These are phyloP conservation scores for Plectropomus leopardus DNA, from an alignment of 2,113 vertebrate species.

Conservation along the genomic window DNA sequence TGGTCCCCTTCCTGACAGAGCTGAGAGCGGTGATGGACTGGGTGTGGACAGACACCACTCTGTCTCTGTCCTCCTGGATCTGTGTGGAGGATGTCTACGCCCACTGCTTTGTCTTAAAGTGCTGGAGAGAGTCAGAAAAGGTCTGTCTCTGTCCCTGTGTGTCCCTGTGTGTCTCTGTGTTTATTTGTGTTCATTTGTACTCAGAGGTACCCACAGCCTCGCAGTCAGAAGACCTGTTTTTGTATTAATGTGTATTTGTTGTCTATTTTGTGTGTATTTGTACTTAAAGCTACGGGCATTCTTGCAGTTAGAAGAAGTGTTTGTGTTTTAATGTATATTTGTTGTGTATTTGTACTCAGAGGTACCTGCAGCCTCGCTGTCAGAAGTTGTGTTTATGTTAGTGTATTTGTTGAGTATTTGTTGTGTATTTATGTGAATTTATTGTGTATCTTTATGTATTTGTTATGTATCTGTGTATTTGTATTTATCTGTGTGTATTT, in stretches of 20 bases:
- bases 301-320: no score
- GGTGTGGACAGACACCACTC: slow-evolving; percentile 69
- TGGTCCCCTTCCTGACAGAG: slow-evolving; percentile 69
- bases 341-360: no score
- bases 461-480: neutral
- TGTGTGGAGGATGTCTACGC: slow-evolving; percentile 69
- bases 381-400: neutral
- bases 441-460: neutral
- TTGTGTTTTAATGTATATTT: no score
- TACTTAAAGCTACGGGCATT: no score
- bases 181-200: no score
- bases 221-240: no score
- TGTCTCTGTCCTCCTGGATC: slow-evolving; percentile 73
- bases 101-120: slow-evolving; percentile 67
- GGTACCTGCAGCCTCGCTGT: no score
- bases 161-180: no score
- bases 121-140: slow-evolving; percentile 72
- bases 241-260: neutral
- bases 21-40: slow-evolving; percentile 69
- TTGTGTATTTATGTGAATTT: neutral
- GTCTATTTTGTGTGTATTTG: no score
- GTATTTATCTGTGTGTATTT: neutral
- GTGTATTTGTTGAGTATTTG: neutral
- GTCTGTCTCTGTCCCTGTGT: neutral
- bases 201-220: no score